phyloP scores from a whole-genome alignment of 2,113 vertebrate genomes.

The Neodon shergylaensis region DNA sequence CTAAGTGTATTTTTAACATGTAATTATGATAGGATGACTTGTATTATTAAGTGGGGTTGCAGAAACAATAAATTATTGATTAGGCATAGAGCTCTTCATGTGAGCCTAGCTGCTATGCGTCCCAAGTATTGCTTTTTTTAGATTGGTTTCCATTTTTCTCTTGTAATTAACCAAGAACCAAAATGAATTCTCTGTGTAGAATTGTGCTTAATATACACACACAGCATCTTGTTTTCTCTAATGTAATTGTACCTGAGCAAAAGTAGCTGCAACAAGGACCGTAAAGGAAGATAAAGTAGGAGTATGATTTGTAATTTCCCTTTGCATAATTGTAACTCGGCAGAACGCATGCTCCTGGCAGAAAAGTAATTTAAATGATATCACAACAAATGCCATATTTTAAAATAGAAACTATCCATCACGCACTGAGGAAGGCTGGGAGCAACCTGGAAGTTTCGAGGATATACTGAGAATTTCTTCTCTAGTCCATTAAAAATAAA shows the following conservation, averaged over 20 bases:
- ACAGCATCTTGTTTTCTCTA: slow-evolving; percentile 74
- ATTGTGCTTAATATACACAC: slow-evolving; percentile 81
- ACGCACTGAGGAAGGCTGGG: slow-evolving; percentile 74
- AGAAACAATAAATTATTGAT: slow-evolving; percentile 64
- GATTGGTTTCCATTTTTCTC: slow-evolving; percentile 65
- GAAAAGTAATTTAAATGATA: slow-evolving; percentile 89
- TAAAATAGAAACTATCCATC: slow-evolving; percentile 87
- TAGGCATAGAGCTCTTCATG: neutral
- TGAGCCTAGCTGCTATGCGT: slow-evolving; percentile 3
- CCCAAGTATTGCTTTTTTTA: slow-evolving; percentile 58
- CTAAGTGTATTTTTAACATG: slow-evolving; percentile 53
- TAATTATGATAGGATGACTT: slow-evolving; percentile 61
- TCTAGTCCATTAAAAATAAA: slow-evolving; percentile 85
- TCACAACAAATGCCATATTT: slow-evolving; percentile 88
- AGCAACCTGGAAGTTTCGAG: slow-evolving; percentile 73
- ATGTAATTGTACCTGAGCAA: slow-evolving; percentile 81
- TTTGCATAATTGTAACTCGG: slow-evolving; percentile 84
- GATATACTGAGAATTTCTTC: slow-evolving; percentile 82
- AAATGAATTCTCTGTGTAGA: slow-evolving; percentile 82
- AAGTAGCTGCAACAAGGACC: slow-evolving; percentile 78
- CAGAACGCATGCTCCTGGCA: slow-evolving; percentile 82
- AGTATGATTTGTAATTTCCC: slow-evolving; percentile 85
- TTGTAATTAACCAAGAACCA: slow-evolving; percentile 83
- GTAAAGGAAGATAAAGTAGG: slow-evolving; percentile 86
- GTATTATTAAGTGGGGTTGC: slow-evolving; percentile 27